Base-by-base conservation (phyloP, 2,888 invertebrate genomes). In the Leistus spinibarbis region DNA sequence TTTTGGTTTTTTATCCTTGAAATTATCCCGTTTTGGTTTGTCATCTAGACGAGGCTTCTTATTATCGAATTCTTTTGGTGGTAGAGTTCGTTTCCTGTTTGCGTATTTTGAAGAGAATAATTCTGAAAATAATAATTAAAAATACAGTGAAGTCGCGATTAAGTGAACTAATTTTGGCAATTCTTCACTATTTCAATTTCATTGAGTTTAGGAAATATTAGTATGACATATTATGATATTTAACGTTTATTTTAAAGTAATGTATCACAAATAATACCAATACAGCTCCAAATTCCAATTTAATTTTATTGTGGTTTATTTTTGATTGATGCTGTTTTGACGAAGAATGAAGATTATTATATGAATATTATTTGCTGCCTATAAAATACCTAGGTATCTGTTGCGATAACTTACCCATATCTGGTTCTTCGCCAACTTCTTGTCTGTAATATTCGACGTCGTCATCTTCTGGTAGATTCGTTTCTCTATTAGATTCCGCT, bases 341-440 rank as follows among this genome's bases (percentile, higher is more conserved):
- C n/a, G 54, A 71, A 76, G 62, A 16, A 54, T 60, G 13, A 65
- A 68, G 70, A 68, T 56, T 69, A 24, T 63, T 24, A 54, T 76
- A 22, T 64, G 27, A 76, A 63, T 60, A n/a, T 77, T 19, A 70
- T n/a, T 16, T 62, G 40, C 63, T 24, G 19, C 2, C 20, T 20
- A 62, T 69, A 57, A 27, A 60, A 2, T 64, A 22, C 56, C 24
- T 65, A n/a, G n/a, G n/a, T n/a, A n/a, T n/a, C n/a, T n/a, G n/a
- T n/a, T n/a, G n/a, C n/a, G 20, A 57, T 13, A 13, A n/a, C 24
- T 79, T 85, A 92, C 92, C 95, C 88, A 91, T 89, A 78, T 96
- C 96, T 0, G 96, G 97, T 81, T 94, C 95, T 80, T 92, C 91
- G 40, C 97, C 97, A 20, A 97, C 95, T 88, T 96, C 97, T 79